These are phyloP conservation scores for Xenus cinereus DNA, from an alignment of 2,113 vertebrate species.

Conservation along the genomic window DNA sequence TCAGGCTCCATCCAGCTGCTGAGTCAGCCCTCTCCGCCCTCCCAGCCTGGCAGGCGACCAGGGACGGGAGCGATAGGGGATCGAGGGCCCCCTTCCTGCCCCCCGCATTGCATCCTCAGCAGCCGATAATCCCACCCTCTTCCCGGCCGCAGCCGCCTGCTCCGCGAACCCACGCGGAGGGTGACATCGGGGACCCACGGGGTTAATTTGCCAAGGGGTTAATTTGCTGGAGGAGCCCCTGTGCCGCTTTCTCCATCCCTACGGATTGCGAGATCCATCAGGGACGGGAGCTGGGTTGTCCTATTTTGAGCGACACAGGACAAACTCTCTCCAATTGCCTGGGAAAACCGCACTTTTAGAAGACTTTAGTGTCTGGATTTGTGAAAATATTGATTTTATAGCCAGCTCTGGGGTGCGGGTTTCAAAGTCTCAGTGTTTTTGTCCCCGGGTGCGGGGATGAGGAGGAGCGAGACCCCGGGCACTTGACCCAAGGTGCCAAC, in stretches of 20 bases:
- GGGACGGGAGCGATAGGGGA: neutral
- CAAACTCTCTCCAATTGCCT: neutral
- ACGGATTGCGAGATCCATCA: neutral
- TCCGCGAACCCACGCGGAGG: neutral
- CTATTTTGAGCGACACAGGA: neutral
- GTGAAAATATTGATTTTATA: neutral
- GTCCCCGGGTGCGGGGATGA: neutral
- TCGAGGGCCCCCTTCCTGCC: neutral
- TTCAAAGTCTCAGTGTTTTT: neutral
- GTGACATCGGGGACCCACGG: rapidly evolving
- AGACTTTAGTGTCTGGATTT: neutral
- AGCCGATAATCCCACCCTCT: neutral
- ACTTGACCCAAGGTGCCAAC: neutral
- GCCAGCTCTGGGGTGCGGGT: neutral
- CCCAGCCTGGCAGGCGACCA: neutral
- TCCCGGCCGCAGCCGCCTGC: neutral
- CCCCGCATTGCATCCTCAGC: neutral
- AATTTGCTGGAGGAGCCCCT: neutral
- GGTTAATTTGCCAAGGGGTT: neutral
- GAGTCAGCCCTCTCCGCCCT: neutral
- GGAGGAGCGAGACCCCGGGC: neutral
- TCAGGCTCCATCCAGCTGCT: constrained; percentile 22
- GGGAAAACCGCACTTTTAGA: neutral
- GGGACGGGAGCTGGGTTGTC: neutral
- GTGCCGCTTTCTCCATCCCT: neutral